Percentiles rank a stretch among this genome's conserved stretches.
Evolutionary conservation across 2,888 invertebrate genomes (phyloP).

Genomic region (Glaucopsyche alexis): DNA sequence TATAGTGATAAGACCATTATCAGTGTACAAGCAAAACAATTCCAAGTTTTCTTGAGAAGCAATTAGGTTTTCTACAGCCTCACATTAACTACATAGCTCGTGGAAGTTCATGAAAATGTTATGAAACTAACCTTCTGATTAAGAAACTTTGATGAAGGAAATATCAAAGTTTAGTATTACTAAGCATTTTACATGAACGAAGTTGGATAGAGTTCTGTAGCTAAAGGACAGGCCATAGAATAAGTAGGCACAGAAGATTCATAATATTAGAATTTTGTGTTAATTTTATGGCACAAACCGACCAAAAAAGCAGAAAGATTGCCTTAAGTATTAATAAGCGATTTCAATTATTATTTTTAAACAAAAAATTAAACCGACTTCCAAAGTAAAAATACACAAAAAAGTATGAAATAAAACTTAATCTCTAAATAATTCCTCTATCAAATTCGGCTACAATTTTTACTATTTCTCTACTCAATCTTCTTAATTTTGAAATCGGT

Average conservation of each 20-base stretch:
- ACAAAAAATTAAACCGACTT: no score
- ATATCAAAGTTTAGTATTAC: constrained; percentile 25
- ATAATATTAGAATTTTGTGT: no score
- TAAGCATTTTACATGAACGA: constrained; percentile 25
- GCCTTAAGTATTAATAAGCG: no score
- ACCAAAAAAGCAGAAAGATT: no score
- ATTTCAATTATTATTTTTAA: no score
- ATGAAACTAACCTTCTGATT: constrained; percentile 51
- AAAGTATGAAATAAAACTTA: no score
- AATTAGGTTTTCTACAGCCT: constrained; percentile 3
- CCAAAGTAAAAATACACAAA: no score
- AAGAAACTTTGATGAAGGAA: constrained; percentile 34
- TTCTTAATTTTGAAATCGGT: no score
- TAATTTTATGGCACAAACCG: no score
- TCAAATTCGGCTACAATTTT: no score
- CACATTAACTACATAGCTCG: constrained; percentile 13
- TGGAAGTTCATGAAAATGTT: constrained; percentile 36
- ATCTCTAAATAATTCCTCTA: no score
- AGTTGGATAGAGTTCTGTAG: constrained; percentile 19
- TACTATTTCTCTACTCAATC: no score
- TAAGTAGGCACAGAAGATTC: neutral
- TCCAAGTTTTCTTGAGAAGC: neutral
- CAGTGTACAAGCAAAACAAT: constrained; percentile 3
- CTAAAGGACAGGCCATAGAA: neutral
- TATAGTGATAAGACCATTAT: neutral